Evolutionary conservation across 2,888 invertebrate species (phyloP).

Genomic region (Carabus problematicus): DNA sequence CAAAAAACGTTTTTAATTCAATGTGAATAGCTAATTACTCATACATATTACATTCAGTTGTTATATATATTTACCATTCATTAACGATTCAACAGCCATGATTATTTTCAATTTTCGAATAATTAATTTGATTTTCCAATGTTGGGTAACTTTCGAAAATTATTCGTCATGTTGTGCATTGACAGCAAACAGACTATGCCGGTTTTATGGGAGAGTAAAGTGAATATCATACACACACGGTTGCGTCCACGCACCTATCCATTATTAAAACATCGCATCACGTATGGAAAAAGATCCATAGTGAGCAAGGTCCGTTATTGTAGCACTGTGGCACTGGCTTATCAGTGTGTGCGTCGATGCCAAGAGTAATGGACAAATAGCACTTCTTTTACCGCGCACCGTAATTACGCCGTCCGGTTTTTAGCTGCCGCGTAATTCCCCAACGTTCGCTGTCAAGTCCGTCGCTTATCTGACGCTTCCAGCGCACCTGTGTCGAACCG

Average conservation of each 20-base stretch:
- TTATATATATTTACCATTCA: too few species aligned
- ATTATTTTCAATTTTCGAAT: constrained; percentile 29
- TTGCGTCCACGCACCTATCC: constrained; percentile 4
- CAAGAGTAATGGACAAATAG: constrained; percentile 36
- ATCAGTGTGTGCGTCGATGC: constrained; percentile 20
- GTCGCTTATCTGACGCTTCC: constrained; percentile 30
- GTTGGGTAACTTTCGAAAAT: not conserved
- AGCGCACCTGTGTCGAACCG: constrained; percentile 31
- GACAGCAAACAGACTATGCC: constrained; percentile 30
- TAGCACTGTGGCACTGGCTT: constrained; percentile 8
- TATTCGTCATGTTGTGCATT: constrained; percentile 19
- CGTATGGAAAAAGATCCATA: not conserved
- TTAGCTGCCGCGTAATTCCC: constrained; percentile 24
- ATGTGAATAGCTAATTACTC: too few species aligned
- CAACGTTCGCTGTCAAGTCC: constrained; percentile 26
- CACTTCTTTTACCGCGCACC: constrained; percentile 10
- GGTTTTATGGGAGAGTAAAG: constrained; percentile 10
- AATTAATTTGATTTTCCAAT: constrained; percentile 38
- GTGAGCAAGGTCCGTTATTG: not conserved
- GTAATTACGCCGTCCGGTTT: constrained; percentile 27
- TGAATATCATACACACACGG: constrained; percentile 27
- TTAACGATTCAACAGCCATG: not conserved
- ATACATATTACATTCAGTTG: too few species aligned
- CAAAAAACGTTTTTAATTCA: not conserved
- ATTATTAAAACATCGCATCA: constrained; percentile 36